Evolutionary conservation across 2,113 vertebrate genomes (phyloP).

Genomic region (Uria aalge): DNA sequence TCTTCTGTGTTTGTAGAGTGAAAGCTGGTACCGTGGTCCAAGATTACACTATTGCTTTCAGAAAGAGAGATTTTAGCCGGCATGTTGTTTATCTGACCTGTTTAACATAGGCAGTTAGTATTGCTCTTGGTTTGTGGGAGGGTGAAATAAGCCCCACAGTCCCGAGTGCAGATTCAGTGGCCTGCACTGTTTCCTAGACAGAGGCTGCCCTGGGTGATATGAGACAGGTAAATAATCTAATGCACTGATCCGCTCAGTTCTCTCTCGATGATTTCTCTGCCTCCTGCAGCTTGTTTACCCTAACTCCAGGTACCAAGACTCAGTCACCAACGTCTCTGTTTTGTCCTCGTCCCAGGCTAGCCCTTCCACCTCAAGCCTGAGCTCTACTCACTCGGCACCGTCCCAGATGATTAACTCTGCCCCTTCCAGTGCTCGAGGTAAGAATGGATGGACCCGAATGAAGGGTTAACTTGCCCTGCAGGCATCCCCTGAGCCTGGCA

Average conservation of each 20-base stretch:
- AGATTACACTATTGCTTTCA: background rate
- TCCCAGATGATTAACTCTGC: constrained; percentile 93
- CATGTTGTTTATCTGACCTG: background rate
- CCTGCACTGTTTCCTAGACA: background rate
- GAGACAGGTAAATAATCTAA: background rate
- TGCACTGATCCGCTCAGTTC: background rate
- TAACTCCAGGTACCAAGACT: constrained; percentile 66
- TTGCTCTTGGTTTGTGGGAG: background rate
- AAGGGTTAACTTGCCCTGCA: background rate
- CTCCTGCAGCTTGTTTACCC: constrained; percentile 65
- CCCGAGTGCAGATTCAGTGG: background rate
- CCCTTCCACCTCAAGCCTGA: constrained; percentile 94
- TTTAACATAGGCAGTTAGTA: background rate
- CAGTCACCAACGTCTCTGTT: constrained; percentile 73
- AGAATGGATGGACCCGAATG: constrained; percentile 37
- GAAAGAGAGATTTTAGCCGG: background rate
- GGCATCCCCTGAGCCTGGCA: background rate
- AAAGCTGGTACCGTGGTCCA: background rate
- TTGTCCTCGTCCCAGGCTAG: constrained; percentile 84
- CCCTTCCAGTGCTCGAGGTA: constrained; percentile 95
- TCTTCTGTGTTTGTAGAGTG: background rate
- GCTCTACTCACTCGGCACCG: constrained; percentile 91
- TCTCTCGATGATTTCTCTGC: constrained; percentile 35
- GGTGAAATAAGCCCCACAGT: background rate
- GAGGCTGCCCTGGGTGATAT: background rate